Evolutionary conservation across 2,888 invertebrate genomes (phyloP), one percentile per base, ranked within the genome.

Genomic region (Phengaris arion): DNA sequence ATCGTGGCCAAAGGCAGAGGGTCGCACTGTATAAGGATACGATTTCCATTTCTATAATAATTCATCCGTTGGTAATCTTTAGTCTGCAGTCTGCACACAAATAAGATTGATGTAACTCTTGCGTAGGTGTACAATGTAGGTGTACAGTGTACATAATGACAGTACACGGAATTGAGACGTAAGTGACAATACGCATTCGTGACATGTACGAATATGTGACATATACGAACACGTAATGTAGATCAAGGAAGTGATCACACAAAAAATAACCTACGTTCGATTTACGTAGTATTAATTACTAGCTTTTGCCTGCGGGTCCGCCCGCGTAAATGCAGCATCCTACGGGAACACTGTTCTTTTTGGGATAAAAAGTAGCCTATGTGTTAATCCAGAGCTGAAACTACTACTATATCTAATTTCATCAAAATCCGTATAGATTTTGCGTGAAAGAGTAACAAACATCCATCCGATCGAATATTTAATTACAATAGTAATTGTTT

Each of bases 161-260:
- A 22, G 15, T 70, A 10, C 6, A 22, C 70, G 70, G 70, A 84
- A 88, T 88, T 70, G 51, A 70, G 70, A 83, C 79, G 79, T 83
- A 81, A 79, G 78, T 80, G 79, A 77, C 77, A 77, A 78, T 79
- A 57, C 74, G 54, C 22, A 64, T 54, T 74, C 54, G 46, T 57
- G 74, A 74, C 54, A 45, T 57, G 73, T 45, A 55, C 45, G 45
- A 73, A 55, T 73, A 73, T 22, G 35, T 35, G 35, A 22, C 22
- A 22, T 22, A 1, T 22, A 22, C 22, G 22, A 35, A 35, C 1
- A 48, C 74, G 46, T 74, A 45, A 57, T 57, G 45, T 55, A 57
- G 55, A 57, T 45, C 54, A 46, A 55, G 54, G 57, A 74, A 74
- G 57, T 57, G n/a, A 35, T 13, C 7, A 55, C 55, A 54, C 22